Base-by-base conservation (phyloP, 2,113 vertebrate genomes). In the Anoplopoma fimbria region DNA sequence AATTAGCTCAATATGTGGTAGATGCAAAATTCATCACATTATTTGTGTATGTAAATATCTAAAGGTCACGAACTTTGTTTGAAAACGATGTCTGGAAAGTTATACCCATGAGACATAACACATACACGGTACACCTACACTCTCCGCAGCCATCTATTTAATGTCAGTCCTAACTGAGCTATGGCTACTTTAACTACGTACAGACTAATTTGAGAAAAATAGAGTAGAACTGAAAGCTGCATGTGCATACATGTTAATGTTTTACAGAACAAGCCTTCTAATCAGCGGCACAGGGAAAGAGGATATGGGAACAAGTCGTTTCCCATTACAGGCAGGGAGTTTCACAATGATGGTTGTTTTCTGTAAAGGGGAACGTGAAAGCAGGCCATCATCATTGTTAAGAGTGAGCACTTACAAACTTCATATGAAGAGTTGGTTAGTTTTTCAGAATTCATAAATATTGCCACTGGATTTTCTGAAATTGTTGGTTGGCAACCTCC, bases 291-390 rank as follows among this genome's bases (percentile, higher is more conserved):
- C 12, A 17, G 19, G 6, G 65, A 70, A 78, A 78, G 61, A 75
- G 53, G 79, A 77, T 61, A 40, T 61, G 31, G 21, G 9, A 73
- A 51, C 14, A 53, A 14, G 38, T 60, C 3, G 40, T 55, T 62
- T 79, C 40, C 53, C 34, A 4, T 25, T 7, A 67, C 13, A 6
- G 6, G 3, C 8, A 27, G 42, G 1, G 17, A 47, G 34, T 74
- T 79, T 73, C 40, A 61, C 62, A 74, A 60, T 29, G 7, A 65
- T 63, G 60, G 29, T 1, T 53, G 33, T 34, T 75, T 21, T 25
- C n/a, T 25, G 7, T 2, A 27, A 31, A 71, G 34, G 3, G 3
- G 29, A 57, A 57, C 69, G 3, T 57, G n/a, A 25, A 9, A 61
- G 69, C 42, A 49, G 34, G 14, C 15, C 19, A 17, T 55, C 1